Evolutionary conservation across 1,140 invertebrate species (phyloP).

Genomic region (Eueides isabella): DNA sequence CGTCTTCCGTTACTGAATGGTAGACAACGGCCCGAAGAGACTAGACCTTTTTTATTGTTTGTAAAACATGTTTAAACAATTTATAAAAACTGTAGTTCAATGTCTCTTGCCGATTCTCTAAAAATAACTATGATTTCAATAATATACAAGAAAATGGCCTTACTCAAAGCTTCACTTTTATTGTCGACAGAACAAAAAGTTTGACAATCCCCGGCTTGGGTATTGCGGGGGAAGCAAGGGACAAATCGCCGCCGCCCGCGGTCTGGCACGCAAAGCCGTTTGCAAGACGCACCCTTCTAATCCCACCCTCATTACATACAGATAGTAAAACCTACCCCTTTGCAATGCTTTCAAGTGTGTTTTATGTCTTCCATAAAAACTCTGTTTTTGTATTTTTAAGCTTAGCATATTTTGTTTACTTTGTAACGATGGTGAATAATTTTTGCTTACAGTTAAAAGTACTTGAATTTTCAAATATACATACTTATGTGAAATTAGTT

Average conservation of each 20-base stretch:
- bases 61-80: too few species aligned
- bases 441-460: not conserved
- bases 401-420: not conserved
- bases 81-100: too few species aligned
- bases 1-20: too few species aligned
- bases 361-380: slow-evolving; percentile 78
- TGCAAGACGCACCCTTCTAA: slow-evolving; percentile 78
- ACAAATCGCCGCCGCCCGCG: slow-evolving; percentile 75
- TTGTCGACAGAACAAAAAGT: slow-evolving; percentile 33
- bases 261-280: slow-evolving; percentile 73
- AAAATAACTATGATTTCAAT: too few species aligned
- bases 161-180: not conserved
- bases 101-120: too few species aligned
- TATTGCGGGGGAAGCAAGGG: slow-evolving; percentile 60
- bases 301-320: slow-evolving; percentile 72
- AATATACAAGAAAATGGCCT: too few species aligned
- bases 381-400: not conserved
- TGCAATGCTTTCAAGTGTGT: slow-evolving; percentile 35
- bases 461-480: too few species aligned
- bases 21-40: too few species aligned
- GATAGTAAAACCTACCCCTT: slow-evolving; percentile 61
- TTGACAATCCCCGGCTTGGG: slow-evolving; percentile 53
- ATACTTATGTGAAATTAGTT: too few species aligned
- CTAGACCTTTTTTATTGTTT: too few species aligned
- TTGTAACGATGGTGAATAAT: not conserved